These are phyloP conservation scores for Parazoanthus darwini DNA, from an alignment of 92 coral and sea anemone genomes.

Conservation along the genomic window DNA sequence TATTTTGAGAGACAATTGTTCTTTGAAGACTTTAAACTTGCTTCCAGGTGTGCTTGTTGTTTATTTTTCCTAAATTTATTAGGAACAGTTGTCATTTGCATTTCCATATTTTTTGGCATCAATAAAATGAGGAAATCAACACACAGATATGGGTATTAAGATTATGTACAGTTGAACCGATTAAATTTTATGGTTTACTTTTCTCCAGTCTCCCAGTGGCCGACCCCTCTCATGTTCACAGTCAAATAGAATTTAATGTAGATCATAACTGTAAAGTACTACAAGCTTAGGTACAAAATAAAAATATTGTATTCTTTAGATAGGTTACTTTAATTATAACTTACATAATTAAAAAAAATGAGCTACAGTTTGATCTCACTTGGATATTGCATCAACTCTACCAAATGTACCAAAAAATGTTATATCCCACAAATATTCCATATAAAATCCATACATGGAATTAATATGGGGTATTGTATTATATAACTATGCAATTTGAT, in stretches of 20 bases:
- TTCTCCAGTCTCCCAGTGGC: background rate
- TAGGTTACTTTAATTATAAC: background rate
- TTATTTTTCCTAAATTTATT: background rate
- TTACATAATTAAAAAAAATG: no score
- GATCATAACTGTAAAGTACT: background rate
- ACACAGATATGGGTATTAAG: background rate
- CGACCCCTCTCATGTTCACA: background rate
- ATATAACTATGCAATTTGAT: background rate
- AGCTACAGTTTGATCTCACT: background rate
- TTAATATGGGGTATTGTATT: background rate
- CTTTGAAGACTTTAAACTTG: background rate
- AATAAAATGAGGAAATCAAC: background rate
- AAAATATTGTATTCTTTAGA: background rate
- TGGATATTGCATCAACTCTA: background rate
- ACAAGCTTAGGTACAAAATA: background rate
- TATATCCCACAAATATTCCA: constrained; percentile 4
- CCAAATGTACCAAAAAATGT: background rate
- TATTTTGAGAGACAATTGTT: background rate
- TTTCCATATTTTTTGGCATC: background rate
- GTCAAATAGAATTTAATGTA: no score
- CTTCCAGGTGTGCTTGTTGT: background rate
- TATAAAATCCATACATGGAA: constrained; percentile 1
- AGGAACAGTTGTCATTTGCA: background rate
- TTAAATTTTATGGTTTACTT: background rate
- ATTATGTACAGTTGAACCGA: background rate